Base-by-base conservation (phyloP, 2,797 vertebrate genomes). In the Lycodopsis pacificus region DNA sequence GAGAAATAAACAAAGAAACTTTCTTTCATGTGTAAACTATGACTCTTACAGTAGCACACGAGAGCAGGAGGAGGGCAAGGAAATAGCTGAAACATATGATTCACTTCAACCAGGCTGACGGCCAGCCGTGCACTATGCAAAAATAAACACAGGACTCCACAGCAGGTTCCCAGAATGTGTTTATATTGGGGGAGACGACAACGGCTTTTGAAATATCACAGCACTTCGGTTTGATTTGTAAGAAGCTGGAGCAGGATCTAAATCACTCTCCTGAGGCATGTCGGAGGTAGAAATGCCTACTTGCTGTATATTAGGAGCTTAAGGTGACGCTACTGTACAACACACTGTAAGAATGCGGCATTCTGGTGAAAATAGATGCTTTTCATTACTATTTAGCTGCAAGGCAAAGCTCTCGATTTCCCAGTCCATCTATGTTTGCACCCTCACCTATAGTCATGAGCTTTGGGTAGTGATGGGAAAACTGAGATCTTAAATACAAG, bases 21-120 rank as follows among this genome's bases (percentile, higher is more conserved):
- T 34, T 71, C 80, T 83, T 79, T 80, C 40, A 73, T 57, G 61
- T 62, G 65, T 84, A 84, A 89, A 88, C 77, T 38, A 67, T 77
- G 71, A 73, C 65, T 87, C 73, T 75, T 85, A 93, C 93, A 92
- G 93, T 90, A 92, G 92, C 91, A 80, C 59, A 81, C 8, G 20
- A 67, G 76, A 63, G 65, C 63, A 53, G 51, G 62, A 71, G 58
- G 65, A 75, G 68, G 73, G 78, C 42, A 58, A 86, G 79, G 77
- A 87, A 86, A 88, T 69, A 64, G 79, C 73, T 75, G 65, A 86
- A 87, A 92, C 85, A 68, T 77, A 84, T 89, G 88, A 92, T 91
- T 92, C 89, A 90, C 78, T 90, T 86, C 79, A 64, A n/a, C 90
- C 86, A 85, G 84, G 89, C 91, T 34, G 73, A 86, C 70, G 13